These are phyloP conservation scores for Lampropteryx suffumata DNA, from an alignment of 2,888 invertebrate genomes.

Conservation along the genomic window DNA sequence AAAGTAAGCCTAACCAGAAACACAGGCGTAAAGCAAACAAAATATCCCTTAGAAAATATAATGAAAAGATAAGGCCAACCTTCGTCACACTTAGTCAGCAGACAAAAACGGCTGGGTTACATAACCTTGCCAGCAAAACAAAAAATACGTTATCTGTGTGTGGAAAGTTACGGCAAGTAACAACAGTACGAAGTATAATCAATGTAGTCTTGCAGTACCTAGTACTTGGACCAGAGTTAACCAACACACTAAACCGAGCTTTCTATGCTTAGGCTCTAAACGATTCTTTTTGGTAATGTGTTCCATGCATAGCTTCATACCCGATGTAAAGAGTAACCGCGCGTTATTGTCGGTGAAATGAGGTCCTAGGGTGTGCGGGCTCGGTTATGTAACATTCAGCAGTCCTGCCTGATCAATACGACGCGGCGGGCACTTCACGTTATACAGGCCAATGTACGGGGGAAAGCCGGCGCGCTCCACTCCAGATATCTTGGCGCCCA, in stretches of 20 bases:
- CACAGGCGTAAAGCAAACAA: not conserved
- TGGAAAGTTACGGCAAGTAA: constrained; percentile 41
- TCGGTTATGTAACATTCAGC: constrained; percentile 72
- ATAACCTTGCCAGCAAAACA: constrained; percentile 20
- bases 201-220: constrained; percentile 52
- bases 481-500: constrained; percentile 54
- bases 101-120: constrained; percentile 15
- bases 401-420: constrained; percentile 78
- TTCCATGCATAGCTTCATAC: not conserved
- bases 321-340: constrained; percentile 2
- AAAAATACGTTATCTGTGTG: constrained; percentile 30
- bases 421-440: constrained; percentile 60
- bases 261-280: not conserved
- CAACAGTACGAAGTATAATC: constrained; percentile 39
- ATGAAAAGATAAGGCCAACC: constrained; percentile 2
- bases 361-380: constrained; percentile 46
- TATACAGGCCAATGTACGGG: constrained; percentile 69
- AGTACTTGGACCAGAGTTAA: constrained; percentile 33
- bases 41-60: constrained; percentile 7
- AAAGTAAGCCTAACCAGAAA: too few species aligned
- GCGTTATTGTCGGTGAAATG: constrained; percentile 1
- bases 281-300: not conserved
- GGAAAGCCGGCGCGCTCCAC: constrained; percentile 52
- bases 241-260: not conserved
- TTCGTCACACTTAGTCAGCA: constrained; percentile 1